phyloP scores from a whole-genome alignment of 2,888 invertebrate genomes.

The Lycophotia porphyrea region DNA sequence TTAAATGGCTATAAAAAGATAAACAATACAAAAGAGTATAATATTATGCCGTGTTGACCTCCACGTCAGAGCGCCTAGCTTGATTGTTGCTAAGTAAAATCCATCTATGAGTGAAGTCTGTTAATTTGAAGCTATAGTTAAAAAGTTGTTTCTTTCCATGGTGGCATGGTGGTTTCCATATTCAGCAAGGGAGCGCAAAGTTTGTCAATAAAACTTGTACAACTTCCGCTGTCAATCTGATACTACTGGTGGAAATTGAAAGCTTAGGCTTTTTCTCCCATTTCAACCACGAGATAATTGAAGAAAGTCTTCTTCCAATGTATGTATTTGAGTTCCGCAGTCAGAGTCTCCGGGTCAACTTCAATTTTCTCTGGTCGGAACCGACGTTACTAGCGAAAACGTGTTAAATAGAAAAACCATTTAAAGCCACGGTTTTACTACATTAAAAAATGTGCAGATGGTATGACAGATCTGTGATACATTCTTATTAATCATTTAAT shows the following conservation, averaged over 20 bases:
- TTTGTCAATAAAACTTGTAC: neutral
- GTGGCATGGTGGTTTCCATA: neutral
- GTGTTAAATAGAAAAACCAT: no score
- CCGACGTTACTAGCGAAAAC: no score
- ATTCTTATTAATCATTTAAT: no score
- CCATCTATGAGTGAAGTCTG: neutral
- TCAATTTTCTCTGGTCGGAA: no score
- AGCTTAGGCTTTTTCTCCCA: no score
- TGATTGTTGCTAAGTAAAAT: neutral
- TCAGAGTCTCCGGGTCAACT: no score
- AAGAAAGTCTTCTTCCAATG: no score
- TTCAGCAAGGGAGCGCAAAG: neutral
- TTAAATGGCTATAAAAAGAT: neutral
- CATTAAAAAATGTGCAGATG: no score
- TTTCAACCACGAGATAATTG: no score
- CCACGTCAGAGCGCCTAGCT: neutral
- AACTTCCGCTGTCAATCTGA: neutral
- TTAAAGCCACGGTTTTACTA: no score
- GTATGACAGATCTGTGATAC: no score
- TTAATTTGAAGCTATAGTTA: neutral
- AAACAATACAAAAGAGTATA: neutral
- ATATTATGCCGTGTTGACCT: neutral
- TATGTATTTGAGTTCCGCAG: no score
- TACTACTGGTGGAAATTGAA: neutral
- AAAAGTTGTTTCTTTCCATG: neutral